Percentiles rank a stretch among this genome's conserved stretches.
Conservation (phyloP, 2,888 invertebrate species). For the Nezara viridula region DNA sequence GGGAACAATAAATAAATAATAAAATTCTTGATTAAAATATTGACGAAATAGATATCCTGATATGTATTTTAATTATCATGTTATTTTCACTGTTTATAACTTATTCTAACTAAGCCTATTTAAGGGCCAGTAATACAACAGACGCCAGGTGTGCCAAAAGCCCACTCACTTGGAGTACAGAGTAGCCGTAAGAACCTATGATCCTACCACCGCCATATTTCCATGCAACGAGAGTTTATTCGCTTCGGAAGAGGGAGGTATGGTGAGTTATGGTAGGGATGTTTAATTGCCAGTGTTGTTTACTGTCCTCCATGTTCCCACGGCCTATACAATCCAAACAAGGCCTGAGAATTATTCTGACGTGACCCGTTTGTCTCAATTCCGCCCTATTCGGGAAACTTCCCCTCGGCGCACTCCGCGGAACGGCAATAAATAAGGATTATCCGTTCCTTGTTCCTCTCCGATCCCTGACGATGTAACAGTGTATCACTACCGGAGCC, state of each 20-base stretch:
- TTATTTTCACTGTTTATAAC: neutral
- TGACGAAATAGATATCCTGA: too few relatives aligned
- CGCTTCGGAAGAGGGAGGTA: neutral
- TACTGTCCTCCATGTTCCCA: slow-evolving; percentile 41
- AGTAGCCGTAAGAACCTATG: neutral
- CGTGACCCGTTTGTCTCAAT: slow-evolving; percentile 27
- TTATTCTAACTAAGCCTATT: neutral
- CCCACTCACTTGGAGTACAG: neutral
- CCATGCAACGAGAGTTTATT: neutral
- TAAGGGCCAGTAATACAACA: neutral
- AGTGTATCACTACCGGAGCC: neutral
- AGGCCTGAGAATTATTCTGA: slow-evolving; percentile 7
- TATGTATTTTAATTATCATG: too few relatives aligned
- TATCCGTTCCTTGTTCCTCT: neutral
- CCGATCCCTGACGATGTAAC: neutral
- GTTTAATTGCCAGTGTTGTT: slow-evolving; percentile 46
- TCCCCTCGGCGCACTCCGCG: neutral
- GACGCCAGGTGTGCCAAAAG: neutral
- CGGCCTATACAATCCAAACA: slow-evolving; percentile 37
- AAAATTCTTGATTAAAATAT: too few relatives aligned
- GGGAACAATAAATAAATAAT: too few relatives aligned
- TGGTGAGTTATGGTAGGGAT: neutral
- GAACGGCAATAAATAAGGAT: neutral
- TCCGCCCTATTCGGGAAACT: slow-evolving; percentile 31
- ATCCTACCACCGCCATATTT: neutral